Evolutionary conservation across 2,113 vertebrate species (phyloP).

Genomic region (Perognathus longimembris): DNA sequence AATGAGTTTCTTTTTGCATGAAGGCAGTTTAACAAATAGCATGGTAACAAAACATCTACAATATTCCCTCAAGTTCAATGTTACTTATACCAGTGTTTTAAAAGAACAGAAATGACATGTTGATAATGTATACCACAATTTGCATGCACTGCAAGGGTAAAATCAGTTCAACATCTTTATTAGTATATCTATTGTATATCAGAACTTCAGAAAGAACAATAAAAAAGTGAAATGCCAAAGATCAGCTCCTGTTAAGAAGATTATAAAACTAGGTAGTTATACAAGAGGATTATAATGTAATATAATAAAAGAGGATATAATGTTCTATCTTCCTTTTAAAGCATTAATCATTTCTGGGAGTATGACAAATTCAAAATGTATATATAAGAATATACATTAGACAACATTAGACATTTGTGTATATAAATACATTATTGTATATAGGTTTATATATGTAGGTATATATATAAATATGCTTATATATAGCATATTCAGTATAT

Average conservation of each 20-base stretch:
- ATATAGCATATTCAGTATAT: too few species aligned
- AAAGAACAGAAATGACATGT: background rate
- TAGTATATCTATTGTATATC: background rate
- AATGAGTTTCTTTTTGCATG: background rate
- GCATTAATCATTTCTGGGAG: background rate
- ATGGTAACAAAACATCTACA: background rate
- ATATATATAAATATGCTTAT: too few species aligned
- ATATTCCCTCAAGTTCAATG: slow-evolving; percentile 49
- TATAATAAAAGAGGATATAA: background rate
- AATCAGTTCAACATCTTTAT: slow-evolving; percentile 8
- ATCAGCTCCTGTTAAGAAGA: background rate
- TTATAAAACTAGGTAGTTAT: background rate
- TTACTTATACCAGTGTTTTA: background rate
- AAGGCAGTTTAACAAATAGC: slow-evolving; percentile 56
- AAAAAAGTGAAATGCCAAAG: background rate
- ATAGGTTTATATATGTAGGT: too few species aligned
- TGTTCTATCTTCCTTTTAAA: background rate
- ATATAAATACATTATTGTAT: too few species aligned
- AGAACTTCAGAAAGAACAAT: background rate
- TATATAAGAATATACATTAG: background rate
- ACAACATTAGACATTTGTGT: too few species aligned
- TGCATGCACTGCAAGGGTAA: background rate
- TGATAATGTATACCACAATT: background rate
- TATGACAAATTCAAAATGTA: background rate
- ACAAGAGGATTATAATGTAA: too few species aligned